Base-by-base conservation (phyloP, 1,140 invertebrate species). In the Drosophila albomicans region DNA sequence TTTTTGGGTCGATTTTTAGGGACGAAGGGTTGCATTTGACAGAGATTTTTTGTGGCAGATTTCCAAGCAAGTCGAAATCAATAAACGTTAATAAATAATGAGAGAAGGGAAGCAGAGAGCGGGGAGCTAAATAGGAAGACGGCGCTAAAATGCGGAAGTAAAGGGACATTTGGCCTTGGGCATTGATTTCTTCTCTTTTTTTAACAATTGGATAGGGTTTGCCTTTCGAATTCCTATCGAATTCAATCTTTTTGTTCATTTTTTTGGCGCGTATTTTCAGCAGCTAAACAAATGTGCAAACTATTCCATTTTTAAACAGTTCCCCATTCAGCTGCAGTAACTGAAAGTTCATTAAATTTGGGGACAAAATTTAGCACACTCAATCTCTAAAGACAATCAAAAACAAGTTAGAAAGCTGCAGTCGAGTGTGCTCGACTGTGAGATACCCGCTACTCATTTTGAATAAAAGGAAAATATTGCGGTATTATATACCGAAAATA, bases 31-130 rank as follows among this genome's bases (percentile, higher is more conserved):
- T 88, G 82, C 67, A 56, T 11, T 81, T 82, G 82, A 70, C 85
- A 78, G 78, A 57, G 78, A 89, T 84, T 88, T 88, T 79, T 65
- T 76, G 81, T 69, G 84, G 84, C 81, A 73, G 78, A 79, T 87
- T 73, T 66, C 52, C 56, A 68, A 56, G 78, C 79, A 82, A 84
- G 71, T 79, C 85, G 85, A 79, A 88, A 85, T 88, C 85, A 85
- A 89, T 88, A 89, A 85, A 79, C 85, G 75, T 84, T 89, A 89
- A 88, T 89, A 88, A 88, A 88, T 84, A 89, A 79, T 66, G 51
- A 13, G 48, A 49, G 66, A 59, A 59, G 58, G 49, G 11, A 43
- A 28, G 46, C 59, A 66, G 20, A 20, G 20, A 20, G 46, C 59
- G 70, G 52, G 59, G 13, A 63, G 32, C 38, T 46, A 69, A 75